Conservation (phyloP, 1,140 invertebrate genomes). For the Drosophila albomicans region DNA sequence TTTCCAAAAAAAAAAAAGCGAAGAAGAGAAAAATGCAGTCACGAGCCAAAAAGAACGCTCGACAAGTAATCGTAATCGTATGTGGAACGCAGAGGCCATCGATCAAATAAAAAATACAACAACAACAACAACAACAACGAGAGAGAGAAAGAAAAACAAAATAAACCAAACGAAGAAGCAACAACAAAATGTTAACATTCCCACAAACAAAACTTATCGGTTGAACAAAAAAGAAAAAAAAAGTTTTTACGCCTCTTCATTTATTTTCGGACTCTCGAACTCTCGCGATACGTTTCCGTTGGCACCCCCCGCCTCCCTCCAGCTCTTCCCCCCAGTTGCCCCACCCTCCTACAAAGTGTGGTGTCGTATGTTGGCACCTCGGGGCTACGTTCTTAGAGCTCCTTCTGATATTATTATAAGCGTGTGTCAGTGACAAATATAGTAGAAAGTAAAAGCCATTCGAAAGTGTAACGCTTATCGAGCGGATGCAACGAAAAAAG, state of each 20-base stretch:
- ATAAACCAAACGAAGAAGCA: slow-evolving; percentile 4
- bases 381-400: no score
- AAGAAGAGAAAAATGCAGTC: slow-evolving; percentile 30
- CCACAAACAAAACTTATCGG: slow-evolving; percentile 64
- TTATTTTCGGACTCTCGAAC: slow-evolving; percentile 58
- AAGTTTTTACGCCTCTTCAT: slow-evolving; percentile 62
- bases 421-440: slow-evolving; percentile 57
- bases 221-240: slow-evolving; percentile 17
- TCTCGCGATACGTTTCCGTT: background rate
- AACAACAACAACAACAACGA: background rate
- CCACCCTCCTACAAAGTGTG: background rate
- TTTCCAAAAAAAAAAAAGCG: slow-evolving; percentile 30
- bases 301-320: background rate
- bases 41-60: slow-evolving; percentile 44
- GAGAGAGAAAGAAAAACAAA: slow-evolving; percentile 5
- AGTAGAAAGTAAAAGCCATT: slow-evolving; percentile 65
- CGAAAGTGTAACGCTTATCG: slow-evolving; percentile 66
- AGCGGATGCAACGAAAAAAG: slow-evolving; percentile 31
- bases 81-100: slow-evolving; percentile 59
- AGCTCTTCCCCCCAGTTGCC: no score
- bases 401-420: slow-evolving; percentile 60
- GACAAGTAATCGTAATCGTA: slow-evolving; percentile 40
- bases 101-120: slow-evolving; percentile 43
- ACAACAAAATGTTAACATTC: slow-evolving; percentile 59
- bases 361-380: no score